These are phyloP conservation scores for Leucoma salicis DNA, from an alignment of 2,888 invertebrate genomes.

Conservation along the genomic window DNA sequence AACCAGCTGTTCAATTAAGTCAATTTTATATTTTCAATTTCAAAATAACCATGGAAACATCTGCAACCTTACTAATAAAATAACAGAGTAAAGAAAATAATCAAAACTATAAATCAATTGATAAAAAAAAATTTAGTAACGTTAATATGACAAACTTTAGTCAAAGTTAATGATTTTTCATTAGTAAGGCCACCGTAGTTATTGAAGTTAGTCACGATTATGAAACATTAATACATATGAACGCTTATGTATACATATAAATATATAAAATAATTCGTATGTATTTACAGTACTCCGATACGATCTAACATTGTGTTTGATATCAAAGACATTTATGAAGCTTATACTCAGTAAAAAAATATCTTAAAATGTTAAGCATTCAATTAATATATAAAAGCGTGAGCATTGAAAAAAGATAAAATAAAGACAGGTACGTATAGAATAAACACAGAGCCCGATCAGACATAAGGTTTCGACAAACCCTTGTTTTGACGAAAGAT, in stretches of 20 bases:
- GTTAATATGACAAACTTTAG: conserved; percentile 8
- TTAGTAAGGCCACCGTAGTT: conserved; percentile 25
- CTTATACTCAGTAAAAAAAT: background rate
- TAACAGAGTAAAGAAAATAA: too few relatives aligned
- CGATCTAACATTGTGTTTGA: too few relatives aligned
- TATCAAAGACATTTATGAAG: too few relatives aligned
- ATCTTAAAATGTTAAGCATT: conserved; percentile 18
- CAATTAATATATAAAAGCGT: conserved; percentile 25
- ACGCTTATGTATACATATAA: conserved; percentile 1
- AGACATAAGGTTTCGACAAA: conserved; percentile 7
- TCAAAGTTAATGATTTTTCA: conserved; percentile 10
- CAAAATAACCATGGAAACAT: background rate
- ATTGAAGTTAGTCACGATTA: conserved; percentile 40
- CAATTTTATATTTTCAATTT: background rate
- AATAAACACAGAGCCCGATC: conserved; percentile 17
- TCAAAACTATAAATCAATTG: background rate
- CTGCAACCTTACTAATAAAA: conserved; percentile 29
- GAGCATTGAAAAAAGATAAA: conserved; percentile 19
- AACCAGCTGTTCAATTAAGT: too few relatives aligned
- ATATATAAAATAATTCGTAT: conserved; percentile 6
- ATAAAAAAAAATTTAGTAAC: conserved; percentile 2
- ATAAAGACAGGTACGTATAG: conserved; percentile 19
- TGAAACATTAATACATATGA: background rate
- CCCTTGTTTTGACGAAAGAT: background rate
- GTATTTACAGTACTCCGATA: background rate